phyloP scores from a whole-genome alignment of 1,140 invertebrate species.

The Drosophila micromelanica region DNA sequence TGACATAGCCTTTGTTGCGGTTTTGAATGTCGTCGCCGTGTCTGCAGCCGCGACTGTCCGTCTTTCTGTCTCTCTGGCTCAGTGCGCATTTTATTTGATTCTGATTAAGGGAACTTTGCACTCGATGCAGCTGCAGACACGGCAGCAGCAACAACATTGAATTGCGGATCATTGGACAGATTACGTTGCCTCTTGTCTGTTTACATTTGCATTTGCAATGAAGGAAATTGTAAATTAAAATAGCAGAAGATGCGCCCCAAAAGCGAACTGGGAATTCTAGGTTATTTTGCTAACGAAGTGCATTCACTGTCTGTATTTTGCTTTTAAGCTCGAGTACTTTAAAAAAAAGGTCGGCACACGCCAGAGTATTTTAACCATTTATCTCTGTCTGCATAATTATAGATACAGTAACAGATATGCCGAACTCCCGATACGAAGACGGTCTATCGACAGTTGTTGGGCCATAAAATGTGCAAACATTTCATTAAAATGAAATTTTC shows the following conservation, averaged over 20 bases:
- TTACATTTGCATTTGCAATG: slow-evolving; percentile 67
- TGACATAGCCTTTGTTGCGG: slow-evolving; percentile 24
- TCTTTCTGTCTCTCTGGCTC: not conserved
- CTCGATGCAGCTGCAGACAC: slow-evolving; percentile 43
- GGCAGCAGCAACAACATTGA: slow-evolving; percentile 18
- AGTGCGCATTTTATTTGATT: slow-evolving; percentile 63
- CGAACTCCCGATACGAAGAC: not conserved
- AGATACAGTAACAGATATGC: slow-evolving; percentile 11
- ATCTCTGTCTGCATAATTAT: slow-evolving; percentile 18
- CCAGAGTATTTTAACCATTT: slow-evolving; percentile 3
- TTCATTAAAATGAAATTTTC: slow-evolving; percentile 43
- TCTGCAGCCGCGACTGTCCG: slow-evolving; percentile 14
- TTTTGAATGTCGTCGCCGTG: slow-evolving; percentile 30
- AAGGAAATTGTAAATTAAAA: slow-evolving; percentile 59
- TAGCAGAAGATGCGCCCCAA: slow-evolving; percentile 18
- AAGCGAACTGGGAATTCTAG: slow-evolving; percentile 8
- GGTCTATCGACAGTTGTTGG: not conserved
- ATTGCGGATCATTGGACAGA: slow-evolving; percentile 56
- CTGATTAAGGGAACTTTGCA: slow-evolving; percentile 71
- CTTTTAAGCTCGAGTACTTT: slow-evolving; percentile 17
- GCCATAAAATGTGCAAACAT: slow-evolving; percentile 21
- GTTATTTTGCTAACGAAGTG: slow-evolving; percentile 18
- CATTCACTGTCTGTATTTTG: slow-evolving; percentile 9
- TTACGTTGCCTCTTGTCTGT: slow-evolving; percentile 53
- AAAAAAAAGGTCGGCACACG: slow-evolving; percentile 16